A percentile compares a stretch with the other conserved stretches of the same genome.
These are phyloP conservation scores for Saccostrea glomerata DNA, from an alignment of 1,140 invertebrate species.

Conservation along the genomic window DNA sequence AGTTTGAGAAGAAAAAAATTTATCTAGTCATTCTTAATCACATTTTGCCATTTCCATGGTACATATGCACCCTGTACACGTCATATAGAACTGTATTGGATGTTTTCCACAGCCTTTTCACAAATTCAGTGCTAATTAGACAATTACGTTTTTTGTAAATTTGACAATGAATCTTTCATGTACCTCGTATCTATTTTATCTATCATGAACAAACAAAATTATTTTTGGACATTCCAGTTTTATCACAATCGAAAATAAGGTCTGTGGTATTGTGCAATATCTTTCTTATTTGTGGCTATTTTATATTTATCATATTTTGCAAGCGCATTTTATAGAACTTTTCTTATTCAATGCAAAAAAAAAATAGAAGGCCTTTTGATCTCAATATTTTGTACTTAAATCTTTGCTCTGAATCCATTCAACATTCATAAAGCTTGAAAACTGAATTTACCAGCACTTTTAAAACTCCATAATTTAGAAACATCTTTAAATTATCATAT, in stretches of 20 bases:
- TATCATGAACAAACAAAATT: not conserved
- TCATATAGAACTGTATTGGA: not conserved
- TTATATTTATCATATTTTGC: not conserved
- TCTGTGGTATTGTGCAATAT: constrained; percentile 20
- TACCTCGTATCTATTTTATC: not conserved
- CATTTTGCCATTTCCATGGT: not conserved
- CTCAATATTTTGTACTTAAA: not conserved
- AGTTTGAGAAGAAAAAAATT: not conserved
- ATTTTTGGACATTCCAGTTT: constrained; percentile 12
- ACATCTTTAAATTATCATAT: no score
- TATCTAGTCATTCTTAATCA: not conserved
- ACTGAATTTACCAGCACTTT: not conserved
- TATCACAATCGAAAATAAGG: not conserved
- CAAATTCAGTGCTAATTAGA: not conserved
- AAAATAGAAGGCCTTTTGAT: not conserved
- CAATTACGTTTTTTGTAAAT: no score
- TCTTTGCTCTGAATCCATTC: not conserved
- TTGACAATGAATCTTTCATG: no score
- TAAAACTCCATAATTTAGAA: no score
- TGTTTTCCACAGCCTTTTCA: not conserved
- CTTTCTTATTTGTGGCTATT: constrained; percentile 3
- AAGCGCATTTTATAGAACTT: not conserved
- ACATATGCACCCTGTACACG: not conserved
- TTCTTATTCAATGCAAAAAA: not conserved
- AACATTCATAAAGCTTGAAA: not conserved